Base-by-base conservation (phyloP, 1,140 invertebrate genomes). In the Drosophila leontia region DNA sequence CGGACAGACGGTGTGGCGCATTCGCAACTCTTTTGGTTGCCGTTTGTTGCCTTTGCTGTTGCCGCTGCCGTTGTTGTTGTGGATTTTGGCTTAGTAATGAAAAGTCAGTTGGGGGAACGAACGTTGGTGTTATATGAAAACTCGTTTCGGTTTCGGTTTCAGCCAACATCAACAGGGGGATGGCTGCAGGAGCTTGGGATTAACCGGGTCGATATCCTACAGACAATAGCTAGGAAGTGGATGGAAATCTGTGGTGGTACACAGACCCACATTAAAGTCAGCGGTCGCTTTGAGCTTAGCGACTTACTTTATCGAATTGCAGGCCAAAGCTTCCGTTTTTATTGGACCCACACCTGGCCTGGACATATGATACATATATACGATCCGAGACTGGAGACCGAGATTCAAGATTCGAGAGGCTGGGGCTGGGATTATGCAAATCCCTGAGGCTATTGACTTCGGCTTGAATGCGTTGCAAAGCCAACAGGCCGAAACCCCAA, bases 161-260 rank as follows among this genome's bases (percentile, higher is more conserved):
- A 65, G 9, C 37, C 42, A 61, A 23, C 48, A 32, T 34, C 44
- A 47, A 19, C 17, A 19, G 29, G 44, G 65, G 47, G 48, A 41
- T 58, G 39, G 67, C 51, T 48, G 51, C 44, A 75, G 56, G 47
- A 53, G 56, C 62, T 26, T 51, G 80, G 76, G 56, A 58, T 80
- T 88, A 83, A 83, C 72, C 80, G 85, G 85, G 81, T 88, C 81
- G 86, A 81, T 88, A 88, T 88, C 85, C 85, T 88, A 75, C 51
- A 72, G 80, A 88, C 85, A 88, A 88, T 88, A 82, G 85, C 81
- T 90, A 88, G 85, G 85, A 88, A 88, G 75, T 80, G 57, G 63
- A 77, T 79, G 39, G 55, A 69, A 71, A 60, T 71, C 67, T 59
- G 44, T 62, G 67, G 44, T 62, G 67, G 23, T 83, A 63, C 47